A percentile compares a stretch with the other conserved stretches of the same genome.
phyloP scores from a whole-genome alignment of 2,888 invertebrate species.

The Andrena haemorrhoa region DNA sequence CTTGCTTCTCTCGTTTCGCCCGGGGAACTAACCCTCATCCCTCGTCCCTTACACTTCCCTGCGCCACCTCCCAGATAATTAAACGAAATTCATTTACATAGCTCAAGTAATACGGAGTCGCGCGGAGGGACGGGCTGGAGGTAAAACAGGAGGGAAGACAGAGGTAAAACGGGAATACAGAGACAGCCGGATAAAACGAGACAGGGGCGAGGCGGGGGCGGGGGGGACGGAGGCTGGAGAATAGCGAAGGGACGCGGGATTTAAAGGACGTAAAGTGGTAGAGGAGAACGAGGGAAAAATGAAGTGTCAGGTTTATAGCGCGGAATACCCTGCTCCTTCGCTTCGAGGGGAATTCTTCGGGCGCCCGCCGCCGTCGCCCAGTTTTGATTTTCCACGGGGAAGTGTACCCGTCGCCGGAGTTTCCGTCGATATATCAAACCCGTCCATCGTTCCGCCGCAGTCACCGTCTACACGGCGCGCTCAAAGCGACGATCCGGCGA shows the following conservation, averaged over 20 bases:
- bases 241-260: slow-evolving; percentile 24
- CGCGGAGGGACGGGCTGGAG: slow-evolving; percentile 36
- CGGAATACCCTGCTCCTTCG: slow-evolving; percentile 11
- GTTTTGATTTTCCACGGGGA: slow-evolving; percentile 69
- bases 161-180: slow-evolving; percentile 25
- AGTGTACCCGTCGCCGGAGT: background rate
- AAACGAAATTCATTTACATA: slow-evolving; percentile 85
- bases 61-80: slow-evolving; percentile 79
- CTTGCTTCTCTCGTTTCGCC: slow-evolving; percentile 41
- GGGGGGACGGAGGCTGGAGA: background rate
- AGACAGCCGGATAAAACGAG: background rate
- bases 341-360: slow-evolving; percentile 4
- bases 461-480: background rate
- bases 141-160: slow-evolving; percentile 17
- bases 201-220: slow-evolving; percentile 9
- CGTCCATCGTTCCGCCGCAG: slow-evolving; percentile 7
- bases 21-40: slow-evolving; percentile 64
- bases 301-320: slow-evolving; percentile 60
- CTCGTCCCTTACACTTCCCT: slow-evolving; percentile 59
- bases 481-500: background rate
- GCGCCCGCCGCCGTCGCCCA: slow-evolving; percentile 2
- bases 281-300: slow-evolving; percentile 48
- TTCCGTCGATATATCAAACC: slow-evolving; percentile 53
- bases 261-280: slow-evolving; percentile 48
- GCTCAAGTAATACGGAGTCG: slow-evolving; percentile 81